phyloP scores from a whole-genome alignment of 2,113 vertebrate genomes.

The Zonotrichia leucophrys region DNA sequence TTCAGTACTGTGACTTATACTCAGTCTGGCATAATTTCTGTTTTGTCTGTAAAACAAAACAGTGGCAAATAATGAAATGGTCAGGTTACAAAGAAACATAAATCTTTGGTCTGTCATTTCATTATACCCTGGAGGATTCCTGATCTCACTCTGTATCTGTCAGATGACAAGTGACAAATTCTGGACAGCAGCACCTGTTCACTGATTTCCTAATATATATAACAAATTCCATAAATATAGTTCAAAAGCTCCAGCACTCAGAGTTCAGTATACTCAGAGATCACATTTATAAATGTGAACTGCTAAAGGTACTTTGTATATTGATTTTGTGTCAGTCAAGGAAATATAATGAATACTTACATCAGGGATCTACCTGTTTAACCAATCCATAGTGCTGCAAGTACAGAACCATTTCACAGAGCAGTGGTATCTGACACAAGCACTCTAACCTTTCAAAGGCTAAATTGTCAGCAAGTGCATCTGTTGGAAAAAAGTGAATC shows the following conservation, averaged over 20 bases:
- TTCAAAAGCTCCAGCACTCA: neutral
- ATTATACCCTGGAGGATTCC: neutral
- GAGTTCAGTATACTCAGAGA: neutral
- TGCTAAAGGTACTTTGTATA: neutral
- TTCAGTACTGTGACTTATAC: neutral
- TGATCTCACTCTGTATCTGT: neutral
- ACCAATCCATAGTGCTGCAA: neutral
- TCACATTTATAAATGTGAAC: neutral
- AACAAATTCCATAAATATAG: neutral
- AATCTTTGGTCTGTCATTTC: neutral
- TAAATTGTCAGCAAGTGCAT: neutral
- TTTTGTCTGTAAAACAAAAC: neutral
- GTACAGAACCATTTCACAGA: neutral
- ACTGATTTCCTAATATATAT: neutral
- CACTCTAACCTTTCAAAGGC: neutral
- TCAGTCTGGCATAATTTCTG: neutral
- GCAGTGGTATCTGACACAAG: neutral
- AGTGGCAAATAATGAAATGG: neutral
- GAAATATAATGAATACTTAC: neutral
- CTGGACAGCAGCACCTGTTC: neutral
- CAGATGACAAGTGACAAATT: neutral
- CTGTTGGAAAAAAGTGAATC: neutral
- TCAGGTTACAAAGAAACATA: neutral
- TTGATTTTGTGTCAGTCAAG: neutral
- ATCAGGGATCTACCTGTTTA: neutral